phyloP scores from a whole-genome alignment of 2,797 vertebrate genomes.

The Xenentodon cancila region DNA sequence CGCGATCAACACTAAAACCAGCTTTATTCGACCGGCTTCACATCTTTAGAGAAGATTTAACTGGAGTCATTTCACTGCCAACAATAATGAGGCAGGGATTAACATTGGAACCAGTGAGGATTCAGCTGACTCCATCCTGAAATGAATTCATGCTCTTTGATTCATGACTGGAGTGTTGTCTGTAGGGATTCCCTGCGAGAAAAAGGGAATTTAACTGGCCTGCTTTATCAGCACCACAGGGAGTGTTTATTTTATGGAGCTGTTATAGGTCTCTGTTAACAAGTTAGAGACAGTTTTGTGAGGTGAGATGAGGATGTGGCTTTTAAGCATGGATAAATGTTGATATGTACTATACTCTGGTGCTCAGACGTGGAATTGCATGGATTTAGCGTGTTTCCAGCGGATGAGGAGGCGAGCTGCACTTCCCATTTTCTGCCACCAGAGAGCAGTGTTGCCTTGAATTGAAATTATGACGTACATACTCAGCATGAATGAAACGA shows the following conservation, averaged over 20 bases:
- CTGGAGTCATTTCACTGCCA: constrained; percentile 25
- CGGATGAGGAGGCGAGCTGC: constrained; percentile 8
- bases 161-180: not conserved
- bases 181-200: not conserved
- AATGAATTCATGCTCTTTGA: constrained; percentile 14
- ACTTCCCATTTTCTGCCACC: constrained; percentile 31
- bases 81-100: constrained; percentile 47
- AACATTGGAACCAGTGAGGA: constrained; percentile 29
- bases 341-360: constrained; percentile 65
- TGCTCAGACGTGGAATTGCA: constrained; percentile 51
- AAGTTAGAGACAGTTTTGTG: constrained; percentile 33
- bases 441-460: constrained; percentile 52
- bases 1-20: constrained; percentile 26
- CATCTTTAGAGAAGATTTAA: constrained; percentile 42
- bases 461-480: not conserved
- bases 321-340: constrained; percentile 33
- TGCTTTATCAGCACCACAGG: constrained; percentile 32
- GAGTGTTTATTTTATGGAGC: constrained; percentile 35
- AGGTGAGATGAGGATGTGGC: constrained; percentile 41
- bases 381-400: not conserved
- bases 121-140: constrained; percentile 23
- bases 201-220: constrained; percentile 3
- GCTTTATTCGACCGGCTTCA: constrained; percentile 34
- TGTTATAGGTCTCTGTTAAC: constrained; percentile 46
- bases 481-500: too few species aligned